These are phyloP conservation scores for Saxicola maurus DNA, from an alignment of 2,797 vertebrate species.

Conservation along the genomic window DNA sequence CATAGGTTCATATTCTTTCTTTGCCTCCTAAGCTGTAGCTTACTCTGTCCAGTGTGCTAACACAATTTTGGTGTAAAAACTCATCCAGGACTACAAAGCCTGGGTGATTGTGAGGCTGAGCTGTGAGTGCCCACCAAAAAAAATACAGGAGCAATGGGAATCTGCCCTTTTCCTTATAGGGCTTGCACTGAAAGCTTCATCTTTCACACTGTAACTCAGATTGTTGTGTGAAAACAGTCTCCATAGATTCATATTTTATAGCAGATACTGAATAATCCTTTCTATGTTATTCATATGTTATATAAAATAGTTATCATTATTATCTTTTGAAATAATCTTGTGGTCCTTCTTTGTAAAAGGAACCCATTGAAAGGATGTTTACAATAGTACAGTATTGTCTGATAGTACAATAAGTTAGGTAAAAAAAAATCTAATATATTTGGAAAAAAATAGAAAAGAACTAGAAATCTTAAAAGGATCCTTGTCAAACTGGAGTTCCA, in stretches of 20 bases:
- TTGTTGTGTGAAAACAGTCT: background rate
- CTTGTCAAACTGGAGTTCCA: conserved; percentile 26
- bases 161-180: background rate
- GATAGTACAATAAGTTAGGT: background rate
- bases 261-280: background rate
- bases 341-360: background rate
- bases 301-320: background rate
- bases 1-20: background rate
- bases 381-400: background rate
- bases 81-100: background rate
- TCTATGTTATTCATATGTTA: background rate
- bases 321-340: background rate
- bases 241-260: background rate
- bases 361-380: background rate
- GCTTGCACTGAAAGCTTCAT: background rate
- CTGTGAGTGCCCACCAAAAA: background rate
- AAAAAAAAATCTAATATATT: conserved; percentile 1
- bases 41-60: background rate
- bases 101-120: background rate
- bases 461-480: background rate
- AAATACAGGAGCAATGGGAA: background rate
- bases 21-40: background rate
- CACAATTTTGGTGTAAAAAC: background rate
- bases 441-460: background rate
- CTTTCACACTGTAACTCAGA: background rate